A percentile compares a stretch with the other conserved stretches of the same genome.
Evolutionary conservation across 2,888 invertebrate species (phyloP).

Genomic region (Euplagia quadripunctaria): DNA sequence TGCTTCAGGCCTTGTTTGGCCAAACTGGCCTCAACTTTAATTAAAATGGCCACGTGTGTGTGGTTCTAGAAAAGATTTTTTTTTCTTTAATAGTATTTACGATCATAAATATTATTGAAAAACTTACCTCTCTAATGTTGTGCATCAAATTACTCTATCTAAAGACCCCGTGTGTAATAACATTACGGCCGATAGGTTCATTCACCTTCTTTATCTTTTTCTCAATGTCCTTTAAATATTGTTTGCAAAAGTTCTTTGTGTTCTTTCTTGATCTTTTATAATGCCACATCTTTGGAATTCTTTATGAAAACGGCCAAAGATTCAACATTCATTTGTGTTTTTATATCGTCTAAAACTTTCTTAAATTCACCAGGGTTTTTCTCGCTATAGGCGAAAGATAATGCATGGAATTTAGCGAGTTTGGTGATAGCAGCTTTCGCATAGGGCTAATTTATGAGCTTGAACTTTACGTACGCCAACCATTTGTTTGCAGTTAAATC

Average conservation of each 20-base stretch:
- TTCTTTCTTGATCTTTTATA: not conserved
- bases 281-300: not conserved
- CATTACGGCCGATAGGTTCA: conserved; percentile 14
- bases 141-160: conserved; percentile 57
- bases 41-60: too few species aligned
- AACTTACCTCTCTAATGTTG: conserved; percentile 40
- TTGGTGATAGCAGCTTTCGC: conserved; percentile 54
- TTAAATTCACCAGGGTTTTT: conserved; percentile 56
- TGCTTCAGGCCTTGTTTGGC: too few species aligned
- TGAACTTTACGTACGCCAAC: conserved; percentile 53
- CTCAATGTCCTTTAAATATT: conserved; percentile 9
- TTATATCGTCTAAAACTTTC: conserved; percentile 23
- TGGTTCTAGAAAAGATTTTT: too few species aligned
- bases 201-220: not conserved
- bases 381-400: conserved; percentile 61
- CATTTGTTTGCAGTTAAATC: conserved; percentile 56
- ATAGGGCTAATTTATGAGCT: conserved; percentile 53
- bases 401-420: conserved; percentile 66
- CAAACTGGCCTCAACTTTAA: too few species aligned
- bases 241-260: not conserved
- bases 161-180: conserved; percentile 54
- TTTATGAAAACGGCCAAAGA: not conserved
- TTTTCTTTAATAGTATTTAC: too few species aligned
- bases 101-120: not conserved
- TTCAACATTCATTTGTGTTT: conserved; percentile 16